These are phyloP conservation scores for Gopherus flavomarginatus DNA, from an alignment of 2,113 vertebrate genomes.

Conservation along the genomic window DNA sequence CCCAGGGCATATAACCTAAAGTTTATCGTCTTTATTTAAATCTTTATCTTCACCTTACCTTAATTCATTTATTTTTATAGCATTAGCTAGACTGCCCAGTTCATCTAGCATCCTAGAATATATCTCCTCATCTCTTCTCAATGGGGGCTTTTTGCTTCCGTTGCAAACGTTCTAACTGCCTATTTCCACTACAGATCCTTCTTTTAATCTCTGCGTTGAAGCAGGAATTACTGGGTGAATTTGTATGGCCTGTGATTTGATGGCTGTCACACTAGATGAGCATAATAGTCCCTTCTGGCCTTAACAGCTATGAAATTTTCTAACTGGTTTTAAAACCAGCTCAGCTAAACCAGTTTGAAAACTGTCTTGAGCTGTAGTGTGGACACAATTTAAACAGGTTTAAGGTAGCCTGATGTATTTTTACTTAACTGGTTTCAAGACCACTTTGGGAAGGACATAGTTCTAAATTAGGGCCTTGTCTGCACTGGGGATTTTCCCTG, in stretches of 20 bases:
- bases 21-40: constrained; percentile 69
- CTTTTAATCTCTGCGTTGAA: constrained; percentile 61
- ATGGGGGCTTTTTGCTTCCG: constrained; percentile 29
- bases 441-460: neutral
- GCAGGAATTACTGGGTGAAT: neutral
- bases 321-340: constrained; percentile 57
- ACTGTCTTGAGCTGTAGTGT: neutral
- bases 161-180: constrained; percentile 61
- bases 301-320: neutral
- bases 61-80: constrained; percentile 72
- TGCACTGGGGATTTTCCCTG: neutral
- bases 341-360: constrained; percentile 28
- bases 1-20: constrained; percentile 3
- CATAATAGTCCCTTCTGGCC: neutral
- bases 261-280: neutral
- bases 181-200: constrained; percentile 43
- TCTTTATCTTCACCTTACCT: constrained; percentile 45
- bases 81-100: constrained; percentile 55
- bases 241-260: neutral
- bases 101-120: constrained; percentile 54
- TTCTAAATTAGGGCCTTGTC: neutral
- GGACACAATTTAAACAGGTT: constrained; percentile 10
- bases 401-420: neutral
- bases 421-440: neutral
- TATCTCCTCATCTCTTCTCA: constrained; percentile 32